Evolutionary conservation across 2,888 invertebrate species (phyloP), one percentile per base, ranked within the genome.

Genomic region (Zelleria hepariella): DNA sequence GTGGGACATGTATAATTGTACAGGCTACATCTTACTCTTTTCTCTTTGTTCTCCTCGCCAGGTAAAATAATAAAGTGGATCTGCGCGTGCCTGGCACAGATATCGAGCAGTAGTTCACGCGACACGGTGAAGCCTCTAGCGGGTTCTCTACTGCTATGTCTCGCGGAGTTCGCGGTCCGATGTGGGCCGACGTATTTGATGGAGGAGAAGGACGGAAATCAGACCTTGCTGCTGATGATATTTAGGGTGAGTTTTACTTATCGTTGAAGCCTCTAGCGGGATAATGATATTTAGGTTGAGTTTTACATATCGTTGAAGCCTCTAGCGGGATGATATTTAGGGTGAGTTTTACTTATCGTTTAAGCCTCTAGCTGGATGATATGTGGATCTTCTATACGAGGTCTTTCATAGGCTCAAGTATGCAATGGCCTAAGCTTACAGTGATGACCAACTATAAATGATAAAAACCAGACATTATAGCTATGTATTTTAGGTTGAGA

Each of bases 161-260:
- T 98, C 62, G 96, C 97, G 0, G 98, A 98, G 82, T 98, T 97
- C 93, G 97, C 97, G 59, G 96, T 98, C 92, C 91, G 94, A 56
- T 91, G 98, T 67, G 94, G 94, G 0, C 92, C 92, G 0, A 71
- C 80, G n/a, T 83, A 91, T 57, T 86, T 95, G 65, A 78, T 94
- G 73, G 85, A 91, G 48, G 84, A 90, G 60, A 88, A 84, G 25
- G 91, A 90, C 23, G 79, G 75, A 0, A 79, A 78, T 0, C 82
- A 87, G 56, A 81, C 89, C 0, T 67, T 92, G 26, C 80, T 95
- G 61, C 86, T 94, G 51, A 91, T 93, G 62, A 93, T 96, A 65
- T 93, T 96, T 74, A 92, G 93, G 76, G 95, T 95, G 64, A 68
- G 55, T 15, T 15, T 32, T 2, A 8, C 15, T 32, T 32, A 32